These are phyloP conservation scores for Agrochola circellaris DNA, from an alignment of 2,888 invertebrate species.

Conservation along the genomic window DNA sequence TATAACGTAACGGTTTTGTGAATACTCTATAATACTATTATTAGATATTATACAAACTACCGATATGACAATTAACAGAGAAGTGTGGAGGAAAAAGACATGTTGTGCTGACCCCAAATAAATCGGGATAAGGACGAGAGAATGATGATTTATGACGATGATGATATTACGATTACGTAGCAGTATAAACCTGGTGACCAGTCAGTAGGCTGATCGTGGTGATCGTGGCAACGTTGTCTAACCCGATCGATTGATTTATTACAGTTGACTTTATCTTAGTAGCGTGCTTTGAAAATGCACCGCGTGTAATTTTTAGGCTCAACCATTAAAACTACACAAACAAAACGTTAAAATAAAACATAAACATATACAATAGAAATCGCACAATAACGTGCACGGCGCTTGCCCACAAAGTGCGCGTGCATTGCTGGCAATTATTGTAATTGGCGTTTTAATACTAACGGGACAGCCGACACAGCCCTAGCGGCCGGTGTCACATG, in stretches of 20 bases:
- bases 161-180: neutral
- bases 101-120: neutral
- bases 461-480: slow-evolving; percentile 55
- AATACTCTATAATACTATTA: neutral
- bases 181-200: neutral
- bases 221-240: too few relatives aligned
- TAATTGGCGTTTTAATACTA: slow-evolving; percentile 66
- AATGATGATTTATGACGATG: neutral
- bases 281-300: neutral
- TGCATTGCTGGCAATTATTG: slow-evolving; percentile 64
- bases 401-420: slow-evolving; percentile 57
- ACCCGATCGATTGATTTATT: neutral
- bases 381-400: slow-evolving; percentile 43
- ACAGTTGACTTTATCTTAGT: neutral
- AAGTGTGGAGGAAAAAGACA: neutral
- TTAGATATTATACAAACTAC: neutral
- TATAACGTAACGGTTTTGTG: neutral
- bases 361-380: slow-evolving; percentile 50
- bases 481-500: slow-evolving; percentile 46
- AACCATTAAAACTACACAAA: slow-evolving; percentile 37
- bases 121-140: neutral
- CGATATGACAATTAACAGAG: neutral
- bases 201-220: neutral
- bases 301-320: neutral
- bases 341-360: slow-evolving; percentile 51